Evolutionary conservation across 2,113 vertebrate species (phyloP).

Genomic region (Menura novaehollandiae): DNA sequence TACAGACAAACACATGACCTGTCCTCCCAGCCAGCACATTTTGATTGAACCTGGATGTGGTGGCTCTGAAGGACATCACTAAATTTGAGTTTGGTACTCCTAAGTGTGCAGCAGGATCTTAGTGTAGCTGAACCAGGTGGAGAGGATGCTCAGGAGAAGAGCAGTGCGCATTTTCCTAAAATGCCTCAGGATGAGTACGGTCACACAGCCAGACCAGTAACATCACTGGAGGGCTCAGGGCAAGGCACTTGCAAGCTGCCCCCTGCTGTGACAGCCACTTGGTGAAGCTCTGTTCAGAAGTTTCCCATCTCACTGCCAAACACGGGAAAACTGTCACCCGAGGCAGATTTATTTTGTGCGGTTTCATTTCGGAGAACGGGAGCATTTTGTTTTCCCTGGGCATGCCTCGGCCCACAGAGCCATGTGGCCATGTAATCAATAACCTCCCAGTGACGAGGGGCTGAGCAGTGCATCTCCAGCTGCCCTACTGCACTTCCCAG

Average conservation of each 20-base stretch:
- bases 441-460: neutral
- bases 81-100: neutral
- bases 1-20: neutral
- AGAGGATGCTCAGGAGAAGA: neutral
- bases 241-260: neutral
- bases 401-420: neutral
- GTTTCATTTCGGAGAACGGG: neutral
- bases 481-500: neutral
- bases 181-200: neutral
- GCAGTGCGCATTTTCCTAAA: neutral
- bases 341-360: neutral
- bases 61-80: neutral
- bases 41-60: neutral
- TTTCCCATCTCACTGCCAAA: neutral
- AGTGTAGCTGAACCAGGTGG: neutral
- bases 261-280: neutral
- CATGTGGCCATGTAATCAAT: neutral
- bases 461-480: neutral
- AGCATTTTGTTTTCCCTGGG: neutral
- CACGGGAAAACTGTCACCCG: neutral
- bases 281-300: neutral
- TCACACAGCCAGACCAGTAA: neutral
- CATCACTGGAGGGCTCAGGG: neutral
- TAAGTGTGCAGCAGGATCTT: neutral
- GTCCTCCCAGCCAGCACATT: fast-evolving